A percentile compares a stretch with the other conserved stretches of the same genome.
Conservation (phyloP, 2,797 vertebrate species). For the Propithecus deckenii region DNA sequence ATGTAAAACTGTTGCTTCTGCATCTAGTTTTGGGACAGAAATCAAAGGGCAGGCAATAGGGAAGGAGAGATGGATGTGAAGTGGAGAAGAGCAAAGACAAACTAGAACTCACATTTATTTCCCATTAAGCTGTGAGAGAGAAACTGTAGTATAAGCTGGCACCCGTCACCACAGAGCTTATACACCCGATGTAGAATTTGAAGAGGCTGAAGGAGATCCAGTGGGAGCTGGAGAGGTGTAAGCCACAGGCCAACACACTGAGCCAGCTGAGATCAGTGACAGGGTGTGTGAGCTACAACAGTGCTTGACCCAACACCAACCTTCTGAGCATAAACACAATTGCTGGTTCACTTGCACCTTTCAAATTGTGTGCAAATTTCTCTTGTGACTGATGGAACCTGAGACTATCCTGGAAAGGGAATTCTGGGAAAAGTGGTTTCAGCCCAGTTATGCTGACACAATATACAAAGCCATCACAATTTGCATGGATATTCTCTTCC, state of each 20-base stretch:
- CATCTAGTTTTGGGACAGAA: neutral
- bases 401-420: neutral
- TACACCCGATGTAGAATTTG: neutral
- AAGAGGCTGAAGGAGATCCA: neutral
- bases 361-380: neutral
- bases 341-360: neutral
- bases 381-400: neutral
- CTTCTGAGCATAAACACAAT: neutral
- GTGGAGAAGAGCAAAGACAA: neutral
- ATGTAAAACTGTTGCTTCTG: neutral
- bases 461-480: neutral
- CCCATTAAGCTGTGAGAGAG: neutral
- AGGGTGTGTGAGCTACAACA: too few species aligned
- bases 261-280: neutral
- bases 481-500: neutral
- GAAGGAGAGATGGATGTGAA: neutral
- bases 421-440: neutral
- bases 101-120: neutral
- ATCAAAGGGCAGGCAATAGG: neutral
- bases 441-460: neutral
- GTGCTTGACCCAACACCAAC: neutral
- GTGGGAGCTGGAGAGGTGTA: neutral
- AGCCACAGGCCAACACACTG: neutral
- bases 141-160: neutral
- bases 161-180: neutral